Base-by-base conservation (phyloP, 1,140 invertebrate genomes). In the Babylonia areolata region DNA sequence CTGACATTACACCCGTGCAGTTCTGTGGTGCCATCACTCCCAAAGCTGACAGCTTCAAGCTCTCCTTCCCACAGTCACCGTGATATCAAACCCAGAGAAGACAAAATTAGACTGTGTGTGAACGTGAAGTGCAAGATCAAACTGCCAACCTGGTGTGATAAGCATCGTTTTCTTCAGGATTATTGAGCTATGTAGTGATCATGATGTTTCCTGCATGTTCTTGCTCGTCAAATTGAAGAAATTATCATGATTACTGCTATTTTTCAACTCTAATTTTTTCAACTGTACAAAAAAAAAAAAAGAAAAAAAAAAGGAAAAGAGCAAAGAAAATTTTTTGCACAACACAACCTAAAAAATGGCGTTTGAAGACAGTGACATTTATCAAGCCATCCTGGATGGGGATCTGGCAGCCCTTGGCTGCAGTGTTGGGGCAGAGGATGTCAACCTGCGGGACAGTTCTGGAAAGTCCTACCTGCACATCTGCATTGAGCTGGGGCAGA, bases 401-500 rank as follows among this genome's bases (percentile, higher is more conserved):
- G 86, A 87, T 46, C 11, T 84, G 12, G 77, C 75, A 17, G 77
- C 40, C 6, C 58, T 87, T 2, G 78, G 80, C 9, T 80, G 42
- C 46, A 71, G 69, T 33, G 46, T 85, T 17, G 28, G 77, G 11
- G 11, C 51, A 11, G 31, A 85, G 9, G 84, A 85, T 40, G 33
- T 71, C 2, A 85, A 87, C 64, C 37, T 73, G 35, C n/a, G 86
- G 31, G 83, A 80, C 39, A 73, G 78, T 23, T 75, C 84, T 15
- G 86, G 86, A 15, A 78, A 69, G 35, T 87, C 86, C 54, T 87
- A 73, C 69, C 83, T 87, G 35, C 86, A 87, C 58, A 77, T 85
- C 28, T 64, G 82, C 42, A 64, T 85, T 17, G 82, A 85, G 39
- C 86, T 81, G 28, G 78, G 78, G 11, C 64, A 84, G 35, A 33